These are phyloP conservation scores for Carpatolechia fugitivella DNA, from an alignment of 2,888 invertebrate genomes.

Conservation along the genomic window DNA sequence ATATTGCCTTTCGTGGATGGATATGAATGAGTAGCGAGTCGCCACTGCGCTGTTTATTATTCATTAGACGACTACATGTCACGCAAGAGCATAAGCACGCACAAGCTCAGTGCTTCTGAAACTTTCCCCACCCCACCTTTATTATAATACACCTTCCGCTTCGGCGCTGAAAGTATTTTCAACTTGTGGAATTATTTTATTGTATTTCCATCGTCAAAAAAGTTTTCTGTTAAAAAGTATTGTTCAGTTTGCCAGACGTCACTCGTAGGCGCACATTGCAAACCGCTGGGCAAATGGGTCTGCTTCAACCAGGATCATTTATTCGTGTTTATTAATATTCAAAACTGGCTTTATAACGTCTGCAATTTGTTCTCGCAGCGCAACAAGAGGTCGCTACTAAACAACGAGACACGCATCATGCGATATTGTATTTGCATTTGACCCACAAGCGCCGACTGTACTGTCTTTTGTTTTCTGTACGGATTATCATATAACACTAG, in stretches of 20 bases:
- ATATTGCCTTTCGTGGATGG: conserved; percentile 68
- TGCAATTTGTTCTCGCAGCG: conserved; percentile 61
- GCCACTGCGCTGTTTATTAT: conserved; percentile 73
- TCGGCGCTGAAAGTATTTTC: conserved; percentile 22
- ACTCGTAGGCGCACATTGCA: conserved; percentile 45
- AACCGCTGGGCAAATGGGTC: conserved; percentile 45
- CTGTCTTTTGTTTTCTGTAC: conserved; percentile 43
- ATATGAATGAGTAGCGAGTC: conserved; percentile 73
- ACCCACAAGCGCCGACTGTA: conserved; percentile 65
- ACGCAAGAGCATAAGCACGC: conserved; percentile 71
- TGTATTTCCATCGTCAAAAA: not conserved
- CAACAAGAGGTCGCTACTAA: conserved; percentile 51
- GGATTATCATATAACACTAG: conserved; percentile 23
- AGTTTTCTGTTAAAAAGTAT: conserved; percentile 23
- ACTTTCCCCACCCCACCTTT: conserved; percentile 49
- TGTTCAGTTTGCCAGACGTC: conserved; percentile 45
- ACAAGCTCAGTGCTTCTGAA: conserved; percentile 65
- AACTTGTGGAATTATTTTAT: conserved; percentile 1
- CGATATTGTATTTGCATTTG: conserved; percentile 71
- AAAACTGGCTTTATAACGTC: conserved; percentile 64
- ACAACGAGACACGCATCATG: conserved; percentile 63
- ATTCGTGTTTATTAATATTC: conserved; percentile 67
- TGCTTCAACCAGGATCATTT: conserved; percentile 51
- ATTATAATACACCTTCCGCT: conserved; percentile 32
- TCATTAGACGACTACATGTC: conserved; percentile 74